Evolutionary conservation across 2,888 invertebrate genomes (phyloP).

Genomic region (Eilema caniola): DNA sequence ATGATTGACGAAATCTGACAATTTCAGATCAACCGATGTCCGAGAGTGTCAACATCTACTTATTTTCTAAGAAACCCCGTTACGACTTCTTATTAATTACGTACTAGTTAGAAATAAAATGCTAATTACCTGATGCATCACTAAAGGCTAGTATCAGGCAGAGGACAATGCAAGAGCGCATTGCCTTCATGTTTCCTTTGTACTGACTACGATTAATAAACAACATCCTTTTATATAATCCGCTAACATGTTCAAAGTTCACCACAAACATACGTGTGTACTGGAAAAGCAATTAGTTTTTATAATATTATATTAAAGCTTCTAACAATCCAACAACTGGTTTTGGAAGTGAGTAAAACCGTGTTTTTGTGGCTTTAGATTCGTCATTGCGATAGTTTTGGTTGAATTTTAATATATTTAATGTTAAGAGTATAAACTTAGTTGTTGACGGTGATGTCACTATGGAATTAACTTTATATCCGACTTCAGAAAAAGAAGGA

Average conservation of each 20-base stretch:
- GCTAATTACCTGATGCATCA: constrained; percentile 62
- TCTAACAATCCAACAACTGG: constrained; percentile 52
- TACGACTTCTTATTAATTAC: not conserved
- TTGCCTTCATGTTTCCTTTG: constrained; percentile 67
- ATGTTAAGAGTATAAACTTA: not conserved
- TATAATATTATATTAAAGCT: constrained; percentile 42
- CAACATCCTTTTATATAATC: constrained; percentile 79
- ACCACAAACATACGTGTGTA: constrained; percentile 61
- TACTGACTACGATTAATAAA: constrained; percentile 57
- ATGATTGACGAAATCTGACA: not conserved
- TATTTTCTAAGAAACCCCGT: not conserved
- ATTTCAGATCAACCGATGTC: not conserved
- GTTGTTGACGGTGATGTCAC: not conserved
- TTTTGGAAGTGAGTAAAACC: constrained; percentile 43
- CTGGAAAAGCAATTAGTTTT: constrained; percentile 67
- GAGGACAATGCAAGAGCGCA: constrained; percentile 59
- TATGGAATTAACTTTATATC: not conserved
- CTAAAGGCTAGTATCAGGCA: constrained; percentile 56
- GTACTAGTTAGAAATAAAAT: constrained; percentile 25
- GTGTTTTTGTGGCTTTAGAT: constrained; percentile 47
- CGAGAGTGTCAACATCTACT: not conserved
- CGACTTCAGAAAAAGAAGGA: not conserved
- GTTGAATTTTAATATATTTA: not conserved
- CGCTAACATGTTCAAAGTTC: constrained; percentile 66
- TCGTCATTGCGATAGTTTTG: constrained; percentile 49